These are phyloP conservation scores for Globodera ellingtonae DNA, from an alignment of 1,140 invertebrate genomes.

Conservation along the genomic window DNA sequence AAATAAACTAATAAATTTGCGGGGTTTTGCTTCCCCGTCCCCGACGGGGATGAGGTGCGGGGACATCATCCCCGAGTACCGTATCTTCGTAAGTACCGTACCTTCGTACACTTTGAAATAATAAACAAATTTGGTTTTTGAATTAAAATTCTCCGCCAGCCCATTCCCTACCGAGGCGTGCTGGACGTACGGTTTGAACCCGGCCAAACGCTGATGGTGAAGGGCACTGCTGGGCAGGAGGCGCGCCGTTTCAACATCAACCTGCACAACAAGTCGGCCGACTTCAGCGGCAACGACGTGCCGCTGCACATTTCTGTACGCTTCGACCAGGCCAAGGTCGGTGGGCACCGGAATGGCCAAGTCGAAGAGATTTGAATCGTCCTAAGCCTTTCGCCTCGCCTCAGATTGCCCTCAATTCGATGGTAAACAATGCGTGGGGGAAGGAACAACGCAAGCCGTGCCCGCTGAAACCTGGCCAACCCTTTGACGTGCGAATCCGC, in stretches of 20 bases:
- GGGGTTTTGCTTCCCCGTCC: too few relatives aligned
- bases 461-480: constrained; percentile 61
- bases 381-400: constrained; percentile 69
- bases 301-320: constrained; percentile 60
- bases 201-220: constrained; percentile 62
- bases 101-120: too few relatives aligned
- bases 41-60: too few relatives aligned
- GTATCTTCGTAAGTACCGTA: too few relatives aligned
- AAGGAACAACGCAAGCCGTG: constrained; percentile 63
- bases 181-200: constrained; percentile 63
- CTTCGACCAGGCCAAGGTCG: constrained; percentile 63
- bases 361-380: not conserved
- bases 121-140: too few relatives aligned
- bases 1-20: too few relatives aligned
- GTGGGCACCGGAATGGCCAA: not conserved
- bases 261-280: constrained; percentile 47
- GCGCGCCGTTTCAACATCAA: constrained; percentile 62
- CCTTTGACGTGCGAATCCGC: constrained; percentile 62
- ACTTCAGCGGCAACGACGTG: constrained; percentile 59
- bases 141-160: constrained; percentile 20
- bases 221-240: constrained; percentile 60
- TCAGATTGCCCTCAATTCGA: constrained; percentile 48
- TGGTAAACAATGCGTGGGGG: constrained; percentile 62
- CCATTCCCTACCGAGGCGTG: constrained; percentile 57
- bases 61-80: too few relatives aligned